Evolutionary conservation across 2,888 invertebrate genomes (phyloP).

Genomic region (Balanococcus diminutus): DNA sequence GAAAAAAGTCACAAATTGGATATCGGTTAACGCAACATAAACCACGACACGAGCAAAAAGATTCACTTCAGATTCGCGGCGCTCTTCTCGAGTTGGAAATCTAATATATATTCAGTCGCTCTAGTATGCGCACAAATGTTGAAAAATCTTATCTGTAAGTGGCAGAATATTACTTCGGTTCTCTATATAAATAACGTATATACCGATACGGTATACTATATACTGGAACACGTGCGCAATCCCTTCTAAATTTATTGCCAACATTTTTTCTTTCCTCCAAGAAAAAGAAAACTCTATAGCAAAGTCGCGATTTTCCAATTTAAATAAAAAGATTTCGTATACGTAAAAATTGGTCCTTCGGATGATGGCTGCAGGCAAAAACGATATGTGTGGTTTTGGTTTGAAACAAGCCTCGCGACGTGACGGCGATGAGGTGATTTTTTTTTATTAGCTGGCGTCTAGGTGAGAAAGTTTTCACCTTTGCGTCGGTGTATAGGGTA

Average conservation of each 20-base stretch:
- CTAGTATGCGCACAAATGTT: background rate
- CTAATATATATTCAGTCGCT: constrained; percentile 16
- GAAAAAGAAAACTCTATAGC: constrained; percentile 1
- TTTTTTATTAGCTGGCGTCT: background rate
- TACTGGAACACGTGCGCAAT: constrained; percentile 12
- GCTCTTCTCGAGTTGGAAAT: constrained; percentile 19
- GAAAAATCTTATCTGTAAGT: constrained; percentile 11
- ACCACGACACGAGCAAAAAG: background rate
- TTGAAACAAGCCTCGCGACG: background rate
- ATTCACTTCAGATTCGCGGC: too few relatives aligned
- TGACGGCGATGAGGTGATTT: background rate
- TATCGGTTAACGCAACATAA: constrained; percentile 23
- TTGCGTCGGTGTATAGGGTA: background rate
- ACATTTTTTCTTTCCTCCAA: constrained; percentile 2
- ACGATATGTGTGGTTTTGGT: background rate
- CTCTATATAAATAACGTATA: background rate
- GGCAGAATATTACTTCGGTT: constrained; percentile 10
- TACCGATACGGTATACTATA: background rate
- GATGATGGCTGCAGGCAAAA: background rate
- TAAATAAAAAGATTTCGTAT: constrained; percentile 15
- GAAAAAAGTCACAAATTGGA: background rate
- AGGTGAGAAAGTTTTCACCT: background rate
- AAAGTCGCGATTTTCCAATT: constrained; percentile 25
- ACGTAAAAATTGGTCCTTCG: background rate
- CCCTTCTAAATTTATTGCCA: constrained; percentile 23